Base-by-base conservation (phyloP, 1,140 invertebrate species). In the Dendroctonus ponderosae region DNA sequence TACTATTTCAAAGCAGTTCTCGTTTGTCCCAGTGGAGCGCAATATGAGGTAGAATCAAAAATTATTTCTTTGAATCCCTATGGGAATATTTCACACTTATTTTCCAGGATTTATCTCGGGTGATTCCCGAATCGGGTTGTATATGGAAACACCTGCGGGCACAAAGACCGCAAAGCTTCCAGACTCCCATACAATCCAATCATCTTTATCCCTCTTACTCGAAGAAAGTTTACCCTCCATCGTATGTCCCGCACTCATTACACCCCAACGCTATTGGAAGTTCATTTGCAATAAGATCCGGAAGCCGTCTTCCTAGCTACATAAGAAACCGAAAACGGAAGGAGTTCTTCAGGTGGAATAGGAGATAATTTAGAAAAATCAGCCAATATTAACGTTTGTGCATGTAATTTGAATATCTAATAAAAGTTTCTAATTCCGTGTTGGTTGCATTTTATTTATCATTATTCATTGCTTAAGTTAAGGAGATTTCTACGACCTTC, bases 11-110 rank as follows among this genome's bases (percentile, higher is more conserved):
- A 71, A 53, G 70, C 73, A 9, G 71, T 78, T 11, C 50, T 78
- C n/a, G 70, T 77, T 49, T 78, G 76, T 59, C 76, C 76, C 5
- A 69, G 70, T 68, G 76, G 74, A 5, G 65, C 72, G 9, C 68
- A 72, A 62, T 74, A 75, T 49, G 66, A 61, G 40, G 66, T 62
- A 56, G 62, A 41, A 59, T 6, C 37, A 37, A 12, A 52, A n/a
- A 46, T 11, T 26, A 26, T 26, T 46, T 46, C 12, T 46, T 46
- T 46, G 4, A 46, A 46, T 46, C 26, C 26, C 3, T 1, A 46
- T 14, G 9, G 9, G 12, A 46, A 46, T 46, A 46, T 11, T 46
- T 46, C 9, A 46, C 12, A 2, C 12, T 46, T 57, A 43, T 43
- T 49, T 65, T 52, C 7, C 26, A 66, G 63, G 37, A 42, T 39